A percentile compares a stretch with the other conserved stretches of the same genome.
phyloP scores from a whole-genome alignment of 2,797 vertebrate species.

The Ceryle rudis region DNA sequence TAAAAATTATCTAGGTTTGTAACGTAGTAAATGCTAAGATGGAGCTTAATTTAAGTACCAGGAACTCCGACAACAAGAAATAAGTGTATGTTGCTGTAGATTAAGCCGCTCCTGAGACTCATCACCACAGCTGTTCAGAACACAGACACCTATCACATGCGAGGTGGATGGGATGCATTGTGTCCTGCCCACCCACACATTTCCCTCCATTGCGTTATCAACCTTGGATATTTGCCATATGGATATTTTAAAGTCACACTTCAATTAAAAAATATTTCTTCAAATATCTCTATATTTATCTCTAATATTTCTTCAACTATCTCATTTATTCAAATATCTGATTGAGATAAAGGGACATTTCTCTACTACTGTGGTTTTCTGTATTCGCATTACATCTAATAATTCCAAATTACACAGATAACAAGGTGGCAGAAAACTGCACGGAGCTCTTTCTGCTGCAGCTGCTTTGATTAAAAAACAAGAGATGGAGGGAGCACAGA shows the following conservation, averaged over 20 bases:
- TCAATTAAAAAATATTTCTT: neutral
- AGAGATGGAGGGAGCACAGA: neutral
- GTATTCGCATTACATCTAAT: rapidly evolving
- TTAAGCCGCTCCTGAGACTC: neutral
- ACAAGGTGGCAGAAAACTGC: neutral
- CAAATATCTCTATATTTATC: too few species aligned
- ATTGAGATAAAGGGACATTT: neutral
- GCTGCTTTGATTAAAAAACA: neutral
- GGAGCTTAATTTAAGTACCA: neutral
- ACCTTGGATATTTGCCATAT: neutral
- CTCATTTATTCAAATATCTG: neutral
- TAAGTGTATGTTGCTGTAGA: neutral
- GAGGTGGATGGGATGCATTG: neutral
- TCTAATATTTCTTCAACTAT: too few species aligned
- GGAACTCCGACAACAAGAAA: neutral
- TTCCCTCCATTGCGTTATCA: neutral
- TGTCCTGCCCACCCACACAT: neutral
- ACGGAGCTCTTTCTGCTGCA: neutral
- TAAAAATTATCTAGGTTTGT: neutral
- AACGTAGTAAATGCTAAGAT: neutral
- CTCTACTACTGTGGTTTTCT: neutral
- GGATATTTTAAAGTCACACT: neutral
- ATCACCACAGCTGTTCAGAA: neutral
- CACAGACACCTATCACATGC: neutral
- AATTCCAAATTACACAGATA: neutral